These are phyloP conservation scores for Petrophora chlorosata DNA, from an alignment of 2,888 invertebrate species.

Conservation along the genomic window DNA sequence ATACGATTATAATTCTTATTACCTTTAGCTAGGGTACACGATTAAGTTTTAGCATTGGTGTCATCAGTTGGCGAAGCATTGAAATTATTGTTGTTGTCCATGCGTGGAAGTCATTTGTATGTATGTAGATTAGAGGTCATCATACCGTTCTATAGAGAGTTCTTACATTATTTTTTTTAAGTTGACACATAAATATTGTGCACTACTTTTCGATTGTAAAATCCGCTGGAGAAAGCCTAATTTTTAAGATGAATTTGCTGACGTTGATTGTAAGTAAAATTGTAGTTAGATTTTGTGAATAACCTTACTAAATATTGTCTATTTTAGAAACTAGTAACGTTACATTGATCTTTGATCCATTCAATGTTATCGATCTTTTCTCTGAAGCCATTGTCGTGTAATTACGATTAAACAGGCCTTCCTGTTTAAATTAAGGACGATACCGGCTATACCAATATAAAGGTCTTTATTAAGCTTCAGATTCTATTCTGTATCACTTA, in stretches of 20 bases:
- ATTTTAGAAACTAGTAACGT: too few relatives aligned
- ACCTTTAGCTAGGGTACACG: slow-evolving; percentile 28
- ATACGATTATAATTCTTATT: slow-evolving; percentile 50
- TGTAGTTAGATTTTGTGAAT: not conserved
- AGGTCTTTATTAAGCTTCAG: too few relatives aligned
- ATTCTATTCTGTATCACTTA: too few relatives aligned
- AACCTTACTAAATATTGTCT: not conserved
- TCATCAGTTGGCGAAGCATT: slow-evolving; percentile 50
- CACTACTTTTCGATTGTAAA: slow-evolving; percentile 52
- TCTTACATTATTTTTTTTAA: slow-evolving; percentile 60
- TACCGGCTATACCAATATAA: too few relatives aligned
- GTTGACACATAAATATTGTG: slow-evolving; percentile 65
- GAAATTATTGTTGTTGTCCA: slow-evolving; percentile 78
- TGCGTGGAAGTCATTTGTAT: slow-evolving; percentile 78
- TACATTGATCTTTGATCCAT: too few relatives aligned
- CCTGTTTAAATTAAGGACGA: not conserved
- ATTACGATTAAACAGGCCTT: not conserved
- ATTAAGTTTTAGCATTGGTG: slow-evolving; percentile 10
- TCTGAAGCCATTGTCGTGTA: too few relatives aligned
- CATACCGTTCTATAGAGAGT: slow-evolving; percentile 68
- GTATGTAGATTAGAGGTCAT: slow-evolving; percentile 80
- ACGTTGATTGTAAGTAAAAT: slow-evolving; percentile 3
- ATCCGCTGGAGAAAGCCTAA: slow-evolving; percentile 39
- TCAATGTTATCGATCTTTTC: too few relatives aligned
- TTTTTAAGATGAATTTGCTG: slow-evolving; percentile 33